phyloP scores from a whole-genome alignment of 2,888 invertebrate species.

The Helicoverpa assulta region DNA sequence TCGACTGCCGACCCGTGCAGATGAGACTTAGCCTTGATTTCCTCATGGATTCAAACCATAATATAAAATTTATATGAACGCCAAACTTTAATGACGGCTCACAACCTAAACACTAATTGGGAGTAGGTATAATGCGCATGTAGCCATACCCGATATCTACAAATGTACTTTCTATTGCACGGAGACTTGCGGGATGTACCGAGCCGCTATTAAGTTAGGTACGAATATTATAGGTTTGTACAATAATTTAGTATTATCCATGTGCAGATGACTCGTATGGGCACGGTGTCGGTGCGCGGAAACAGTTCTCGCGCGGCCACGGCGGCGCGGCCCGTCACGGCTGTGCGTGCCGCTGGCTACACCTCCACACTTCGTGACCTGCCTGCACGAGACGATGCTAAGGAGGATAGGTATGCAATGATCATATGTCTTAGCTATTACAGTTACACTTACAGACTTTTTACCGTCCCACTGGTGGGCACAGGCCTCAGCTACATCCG shows the following conservation, averaged over 20 bases:
- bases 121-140: too few relatives aligned
- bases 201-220: too few relatives aligned
- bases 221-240: too few relatives aligned
- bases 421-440: neutral
- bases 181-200: too few relatives aligned
- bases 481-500: too few relatives aligned
- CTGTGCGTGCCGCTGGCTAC: slow-evolving; percentile 98
- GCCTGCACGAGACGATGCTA: slow-evolving; percentile 93
- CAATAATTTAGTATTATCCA: neutral
- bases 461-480: too few relatives aligned
- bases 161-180: neutral
- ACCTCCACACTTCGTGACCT: slow-evolving; percentile 96
- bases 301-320: slow-evolving; percentile 81
- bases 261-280: slow-evolving; percentile 79
- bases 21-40: too few relatives aligned
- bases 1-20: neutral
- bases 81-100: too few relatives aligned
- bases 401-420: slow-evolving; percentile 93
- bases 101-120: too few relatives aligned
- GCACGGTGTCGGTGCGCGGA: slow-evolving; percentile 80
- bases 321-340: slow-evolving; percentile 96
- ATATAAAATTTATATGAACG: neutral
- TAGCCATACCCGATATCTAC: too few relatives aligned
- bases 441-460: too few relatives aligned
- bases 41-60: too few relatives aligned